These are phyloP conservation scores for Thera britannica DNA, from an alignment of 2,888 invertebrate species.

Conservation along the genomic window DNA sequence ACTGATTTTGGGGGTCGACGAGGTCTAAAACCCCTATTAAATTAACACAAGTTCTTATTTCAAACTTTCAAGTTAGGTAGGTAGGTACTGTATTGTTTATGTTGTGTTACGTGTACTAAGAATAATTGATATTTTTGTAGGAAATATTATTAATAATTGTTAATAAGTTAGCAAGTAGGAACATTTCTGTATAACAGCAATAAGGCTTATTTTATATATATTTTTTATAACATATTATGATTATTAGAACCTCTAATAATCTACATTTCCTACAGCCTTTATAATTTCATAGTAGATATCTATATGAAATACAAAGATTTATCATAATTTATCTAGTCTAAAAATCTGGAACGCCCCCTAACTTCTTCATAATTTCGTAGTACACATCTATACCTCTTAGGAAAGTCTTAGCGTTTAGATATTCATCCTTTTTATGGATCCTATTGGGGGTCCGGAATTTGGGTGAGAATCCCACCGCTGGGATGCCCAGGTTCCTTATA, in stretches of 20 bases:
- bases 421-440: constrained; percentile 60
- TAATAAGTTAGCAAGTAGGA: too few relatives aligned
- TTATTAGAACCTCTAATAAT: constrained; percentile 7
- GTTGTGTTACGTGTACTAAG: too few relatives aligned
- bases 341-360: constrained; percentile 26
- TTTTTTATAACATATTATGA: too few relatives aligned
- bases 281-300: constrained; percentile 59
- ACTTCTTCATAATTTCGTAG: constrained; percentile 43
- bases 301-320: constrained; percentile 43
- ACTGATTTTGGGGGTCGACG: too few relatives aligned
- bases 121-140: too few relatives aligned
- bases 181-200: too few relatives aligned
- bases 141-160: too few relatives aligned
- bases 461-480: constrained; percentile 65
- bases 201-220: too few relatives aligned
- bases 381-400: constrained; percentile 63
- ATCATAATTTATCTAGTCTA: background rate
- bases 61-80: too few relatives aligned
- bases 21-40: too few relatives aligned
- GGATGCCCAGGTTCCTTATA: constrained; percentile 60
- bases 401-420: constrained; percentile 58
- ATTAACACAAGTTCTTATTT: too few relatives aligned
- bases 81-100: too few relatives aligned
- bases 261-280: constrained; percentile 46
- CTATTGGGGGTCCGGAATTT: constrained; percentile 50